Evolutionary conservation across 2,113 vertebrate genomes (phyloP).

Genomic region (Lonchura striata): DNA sequence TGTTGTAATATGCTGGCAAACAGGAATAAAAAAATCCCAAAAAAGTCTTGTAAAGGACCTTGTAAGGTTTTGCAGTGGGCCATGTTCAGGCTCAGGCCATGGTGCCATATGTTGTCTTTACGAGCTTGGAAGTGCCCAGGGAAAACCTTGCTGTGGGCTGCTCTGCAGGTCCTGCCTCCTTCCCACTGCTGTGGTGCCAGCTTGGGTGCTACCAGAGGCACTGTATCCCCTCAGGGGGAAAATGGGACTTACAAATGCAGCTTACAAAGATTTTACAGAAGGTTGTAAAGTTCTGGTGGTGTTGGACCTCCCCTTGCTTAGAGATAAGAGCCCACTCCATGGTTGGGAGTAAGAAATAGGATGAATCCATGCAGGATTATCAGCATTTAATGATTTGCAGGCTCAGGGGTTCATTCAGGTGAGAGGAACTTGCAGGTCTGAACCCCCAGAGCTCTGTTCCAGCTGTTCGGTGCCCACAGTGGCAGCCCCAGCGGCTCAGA

Average conservation of each 20-base stretch:
- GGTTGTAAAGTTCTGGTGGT: neutral
- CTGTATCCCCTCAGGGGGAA: fast-evolving
- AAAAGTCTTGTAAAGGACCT: neutral
- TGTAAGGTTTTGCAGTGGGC: neutral
- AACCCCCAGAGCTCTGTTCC: neutral
- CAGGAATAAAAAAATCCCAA: neutral
- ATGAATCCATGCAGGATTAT: neutral
- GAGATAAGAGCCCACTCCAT: neutral
- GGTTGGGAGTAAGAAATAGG: neutral
- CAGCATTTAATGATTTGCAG: neutral
- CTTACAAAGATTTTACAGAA: neutral
- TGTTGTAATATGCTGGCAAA: neutral
- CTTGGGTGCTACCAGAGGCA: neutral
- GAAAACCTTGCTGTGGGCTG: neutral
- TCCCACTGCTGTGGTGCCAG: neutral
- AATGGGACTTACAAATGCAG: neutral
- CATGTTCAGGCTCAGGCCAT: fast-evolving
- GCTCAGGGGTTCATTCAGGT: neutral
- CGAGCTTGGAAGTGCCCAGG: neutral
- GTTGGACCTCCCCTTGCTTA: neutral
- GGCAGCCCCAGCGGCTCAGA: neutral
- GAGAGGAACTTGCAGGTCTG: neutral
- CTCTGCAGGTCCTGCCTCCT: neutral
- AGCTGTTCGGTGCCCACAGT: neutral
- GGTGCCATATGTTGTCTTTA: neutral